These are phyloP conservation scores for Rhorus exstirpatorius DNA, from an alignment of 2,888 invertebrate genomes.

Conservation along the genomic window DNA sequence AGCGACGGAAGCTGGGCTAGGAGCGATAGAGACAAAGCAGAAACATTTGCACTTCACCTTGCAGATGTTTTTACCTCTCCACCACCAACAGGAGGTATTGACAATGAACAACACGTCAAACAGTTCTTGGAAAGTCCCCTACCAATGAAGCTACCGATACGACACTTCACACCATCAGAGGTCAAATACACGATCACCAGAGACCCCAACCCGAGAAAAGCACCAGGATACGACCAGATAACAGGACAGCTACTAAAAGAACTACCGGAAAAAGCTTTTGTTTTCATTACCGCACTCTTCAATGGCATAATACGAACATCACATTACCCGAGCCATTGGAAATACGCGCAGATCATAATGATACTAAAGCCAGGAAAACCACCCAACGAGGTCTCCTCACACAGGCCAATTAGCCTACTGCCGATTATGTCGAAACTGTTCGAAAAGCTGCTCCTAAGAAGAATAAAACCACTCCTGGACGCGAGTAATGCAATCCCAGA, in stretches of 20 bases:
- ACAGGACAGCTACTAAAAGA: conserved; percentile 72
- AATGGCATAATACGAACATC: conserved; percentile 73
- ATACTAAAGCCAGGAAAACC: conserved; percentile 74
- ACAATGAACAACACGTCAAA: too few relatives aligned
- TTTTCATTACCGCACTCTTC: conserved; percentile 70
- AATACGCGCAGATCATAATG: conserved; percentile 66
- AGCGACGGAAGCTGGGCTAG: conserved; percentile 69
- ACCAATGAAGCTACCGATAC: conserved; percentile 25
- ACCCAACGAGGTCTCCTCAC: conserved; percentile 67
- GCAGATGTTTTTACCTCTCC: conserved; percentile 68
- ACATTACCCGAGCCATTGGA: conserved; percentile 75
- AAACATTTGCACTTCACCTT: conserved; percentile 69
- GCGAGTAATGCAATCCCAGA: conserved; percentile 60
- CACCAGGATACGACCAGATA: conserved; percentile 75
- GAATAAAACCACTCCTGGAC: conserved; percentile 61
- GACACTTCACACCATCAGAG: conserved; percentile 11
- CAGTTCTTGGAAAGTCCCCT: conserved; percentile 11
- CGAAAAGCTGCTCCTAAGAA: conserved; percentile 72
- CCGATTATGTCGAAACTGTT: conserved; percentile 64
- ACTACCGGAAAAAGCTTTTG: conserved; percentile 71
- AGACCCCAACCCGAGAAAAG: conserved; percentile 56
- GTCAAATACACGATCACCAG: background rate
- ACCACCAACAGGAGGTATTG: background rate
- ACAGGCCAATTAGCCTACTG: conserved; percentile 71
- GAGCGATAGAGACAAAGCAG: conserved; percentile 69